Base-by-base conservation (phyloP, 2,113 vertebrate genomes). In the Atherinomorus stipes region DNA sequence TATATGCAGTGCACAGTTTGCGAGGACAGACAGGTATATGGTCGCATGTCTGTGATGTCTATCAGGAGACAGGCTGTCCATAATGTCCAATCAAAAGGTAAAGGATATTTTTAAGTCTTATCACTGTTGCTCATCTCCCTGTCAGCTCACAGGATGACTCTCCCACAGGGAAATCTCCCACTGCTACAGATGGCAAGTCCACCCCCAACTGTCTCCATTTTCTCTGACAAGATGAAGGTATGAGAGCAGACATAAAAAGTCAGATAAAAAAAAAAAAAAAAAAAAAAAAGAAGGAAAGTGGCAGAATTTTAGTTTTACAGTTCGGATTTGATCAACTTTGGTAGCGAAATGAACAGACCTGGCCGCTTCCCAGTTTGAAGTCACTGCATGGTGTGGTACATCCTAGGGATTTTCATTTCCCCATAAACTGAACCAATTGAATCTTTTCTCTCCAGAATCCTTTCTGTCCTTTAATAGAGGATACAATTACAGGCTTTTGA, bases 181-280 rank as follows among this genome's bases (percentile, higher is more conserved):
- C 64, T 59, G 13, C 47, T 65, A 64, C 72, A 89, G 78, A 83
- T 80, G 78, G 78, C 62, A 57, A 65, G 50, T 65, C 69, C 84
- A 62, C 40, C 76, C 38, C 66, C 23, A 11, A 65, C 67, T 68
- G 68, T 83, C 73, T 66, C 34, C 16, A 26, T 57, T 71, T 71
- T 47, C 21, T 56, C 50, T 69, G 62, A 81, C 68, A 68, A 44
- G 64, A 74, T 62, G 47, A 69, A n/a, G n/a, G 49, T 44, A 22
- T 42, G 64, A 52, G 11, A 42, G 16, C 37, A 60, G 22, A 62
- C 60, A 23, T 69, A 50, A 52, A n/a, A 10, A 53, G 16, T 37
- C n/a, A 28, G 8, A 52, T 11, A 22, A 5, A 37, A 25, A 9
- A 64, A 57, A 59, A 23, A 31, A 42, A 38, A 78, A 25, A 28